Evolutionary conservation across 2,113 vertebrate genomes (phyloP), one percentile per base, ranked within the genome.

Genomic region (Struthidea cinerea): DNA sequence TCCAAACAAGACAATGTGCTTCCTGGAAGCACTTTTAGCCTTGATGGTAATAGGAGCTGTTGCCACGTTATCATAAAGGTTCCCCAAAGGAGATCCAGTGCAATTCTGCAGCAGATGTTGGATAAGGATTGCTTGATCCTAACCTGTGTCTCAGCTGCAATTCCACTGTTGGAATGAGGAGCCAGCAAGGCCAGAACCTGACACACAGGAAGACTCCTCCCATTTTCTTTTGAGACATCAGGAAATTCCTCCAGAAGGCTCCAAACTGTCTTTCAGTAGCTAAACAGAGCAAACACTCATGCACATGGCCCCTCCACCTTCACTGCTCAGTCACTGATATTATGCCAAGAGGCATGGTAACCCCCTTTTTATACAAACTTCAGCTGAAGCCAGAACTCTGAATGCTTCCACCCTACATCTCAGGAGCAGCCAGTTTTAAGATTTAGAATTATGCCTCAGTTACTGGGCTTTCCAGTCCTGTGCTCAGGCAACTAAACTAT

Each of bases 1-100:
- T 93, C 75, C 83, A 93, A 92, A 91, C 60, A 64, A 56, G 75
- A 83, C 71, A 81, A 13, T 4, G 13, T 77, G 57, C 71, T 85
- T 89, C 68, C 87, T 77, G 85, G 71, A 93, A 94, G 75, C 47
- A 78, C 69, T 92, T 89, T 17, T 4, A 92, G 93, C 64, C 76
- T 60, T 92, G 67, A 74, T 63, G 56, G 79, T 78, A 96, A 93
- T 13, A 70, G 33, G 20, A 93, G 52, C 71, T 90, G 82, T 77
- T 93, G 79, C 77, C 83, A 75, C 16, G 5, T 88, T 93, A 84
- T 74, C 71, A 59, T 49, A 78, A 95, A 86, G 76, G 59, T 78
- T 81, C 90, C 55, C 82, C 75, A 88, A 67, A 86, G 21, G 44
- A 93, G 39, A 93, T 60, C 47, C 32, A 78, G 35, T 19, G 44